Evolutionary conservation across 2,797 vertebrate species (phyloP), one percentile per base, ranked within the genome.

Genomic region (Hapalemur alaotrensis): DNA sequence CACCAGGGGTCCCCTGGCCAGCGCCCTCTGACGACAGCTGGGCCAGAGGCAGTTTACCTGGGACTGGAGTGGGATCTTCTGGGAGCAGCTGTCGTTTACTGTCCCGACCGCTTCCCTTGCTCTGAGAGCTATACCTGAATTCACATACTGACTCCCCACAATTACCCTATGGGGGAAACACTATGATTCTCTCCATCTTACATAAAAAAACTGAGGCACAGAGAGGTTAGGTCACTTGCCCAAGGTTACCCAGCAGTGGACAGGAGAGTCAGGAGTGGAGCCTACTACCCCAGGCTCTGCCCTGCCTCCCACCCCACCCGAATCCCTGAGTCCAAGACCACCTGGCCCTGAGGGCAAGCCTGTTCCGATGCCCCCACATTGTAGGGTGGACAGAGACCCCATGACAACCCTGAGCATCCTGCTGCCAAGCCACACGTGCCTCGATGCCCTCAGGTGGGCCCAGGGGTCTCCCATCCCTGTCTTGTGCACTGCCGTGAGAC

Each of bases 21-120:
- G 13, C 4, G 30, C 23, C n/a, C 46, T 76, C 32, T 11, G 7
- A 22, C 2, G 38, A 28, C 17, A 22, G 3, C 2, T 2, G 30
- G 35, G 59, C 70, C 15, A 0, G 91, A n/a, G 48, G n/a, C 32
- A 41, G 86, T 22, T 32, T 11, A 41, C 57, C n/a, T 7, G 67
- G 41, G 54, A 20, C 65, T 59, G 7, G 32, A 28, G 30, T 32
- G 30, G 46, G 30, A 30, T 54, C 28, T 35, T 50, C 30, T 6
- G 0, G 4, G 1, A 73, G 70, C 38, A 18, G 7, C 73, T 28
- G n/a, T 18, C 9, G 5, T 43, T 25, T n/a, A 43, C 52, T 0
- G 4, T 7, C 38, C 54, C 48, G 17, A 3, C 46, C 12, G 7
- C n/a, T 7, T 2, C 2, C 7, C 0, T 1, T 1, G 5, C 4